These are phyloP conservation scores for Venturia canescens DNA, from an alignment of 1,140 invertebrate genomes.

Conservation along the genomic window DNA sequence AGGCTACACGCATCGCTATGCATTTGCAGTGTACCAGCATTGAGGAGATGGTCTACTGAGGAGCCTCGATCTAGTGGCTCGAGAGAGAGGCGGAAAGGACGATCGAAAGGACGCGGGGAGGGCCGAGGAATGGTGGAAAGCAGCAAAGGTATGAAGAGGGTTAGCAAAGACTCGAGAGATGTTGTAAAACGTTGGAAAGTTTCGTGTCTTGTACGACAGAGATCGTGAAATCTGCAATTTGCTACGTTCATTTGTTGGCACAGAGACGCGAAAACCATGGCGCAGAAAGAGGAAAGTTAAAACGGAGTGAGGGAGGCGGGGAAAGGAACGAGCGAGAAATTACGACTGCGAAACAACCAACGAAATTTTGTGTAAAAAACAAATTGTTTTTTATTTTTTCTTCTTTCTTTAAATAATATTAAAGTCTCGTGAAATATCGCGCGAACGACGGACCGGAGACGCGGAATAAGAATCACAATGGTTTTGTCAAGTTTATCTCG, in stretches of 20 bases:
- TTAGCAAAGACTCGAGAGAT: slow-evolving; percentile 14
- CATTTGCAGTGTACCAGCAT: neutral
- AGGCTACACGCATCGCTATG: neutral
- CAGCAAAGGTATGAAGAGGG: neutral
- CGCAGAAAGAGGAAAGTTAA: neutral
- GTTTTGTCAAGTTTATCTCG: too few species aligned
- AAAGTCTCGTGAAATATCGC: neutral
- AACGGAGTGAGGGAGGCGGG: neutral
- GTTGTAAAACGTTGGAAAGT: slow-evolving; percentile 23
- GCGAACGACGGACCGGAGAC: neutral
- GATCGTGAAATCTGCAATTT: slow-evolving; percentile 57
- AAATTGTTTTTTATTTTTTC: neutral
- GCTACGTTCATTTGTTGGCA: slow-evolving; percentile 51
- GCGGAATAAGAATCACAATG: neutral
- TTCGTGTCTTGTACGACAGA: slow-evolving; percentile 38
- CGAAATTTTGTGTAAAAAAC: neutral
- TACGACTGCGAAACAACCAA: neutral
- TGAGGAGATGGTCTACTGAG: slow-evolving; percentile 12
- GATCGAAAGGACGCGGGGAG: slow-evolving; percentile 35
- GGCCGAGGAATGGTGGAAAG: neutral
- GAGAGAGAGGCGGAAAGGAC: neutral
- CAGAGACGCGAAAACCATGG: slow-evolving; percentile 12
- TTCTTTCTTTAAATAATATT: slow-evolving; percentile 8
- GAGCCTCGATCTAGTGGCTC: neutral
- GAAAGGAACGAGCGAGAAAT: neutral